Evolutionary conservation across 2,888 invertebrate genomes (phyloP), one percentile per base, ranked within the genome.

Genomic region (Suillia variegata): DNA sequence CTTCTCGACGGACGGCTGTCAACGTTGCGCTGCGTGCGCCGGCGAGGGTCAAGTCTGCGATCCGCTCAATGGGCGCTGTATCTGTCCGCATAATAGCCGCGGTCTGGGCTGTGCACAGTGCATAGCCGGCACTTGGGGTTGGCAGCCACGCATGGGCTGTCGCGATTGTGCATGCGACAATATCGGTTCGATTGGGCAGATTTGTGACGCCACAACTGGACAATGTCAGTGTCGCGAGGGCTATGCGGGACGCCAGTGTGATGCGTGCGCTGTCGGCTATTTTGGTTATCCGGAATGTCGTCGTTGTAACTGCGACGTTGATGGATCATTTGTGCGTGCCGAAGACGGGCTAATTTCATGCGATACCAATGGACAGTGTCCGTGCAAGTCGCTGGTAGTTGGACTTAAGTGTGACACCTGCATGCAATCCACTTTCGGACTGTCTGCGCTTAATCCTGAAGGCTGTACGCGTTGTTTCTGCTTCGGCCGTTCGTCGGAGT

Each of bases 381-480:
- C 89, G n/a, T 97, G 96, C 84, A 96, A 95, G 86, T 92, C 87
- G 58, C 89, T 95, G 71, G 95, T 91, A 0, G 86, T 88, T 6
- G 98, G 98, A 0, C 86, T 87, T 51, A 90, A 90, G 68, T 99
- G 98, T 79, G 88, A 92, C 74, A 82, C 84, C 15, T 99, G 98
- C 82, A 87, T 88, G 67, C 86, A 88, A 42, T 92, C 93, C 18
- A 92, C 94, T 0, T 98, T 98, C 80, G 94, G 96, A 0, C 82
- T 98, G 21, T 87, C 92, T 0, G 82, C 82, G 0, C 86, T 88
- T 48, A 94, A 93, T 80, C 88, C 91, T 0, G 87, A 87, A 56
- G 98, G 98, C 6, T 99, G 98, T 80, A 94, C 94, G 0, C 88
- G 91, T 61, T 99, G 98, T 81, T 98, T 96, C 85, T 99, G 98